Evolutionary conservation across 1,140 invertebrate species (phyloP), one percentile per base, ranked within the genome.

Genomic region (Vanessa tameamea): DNA sequence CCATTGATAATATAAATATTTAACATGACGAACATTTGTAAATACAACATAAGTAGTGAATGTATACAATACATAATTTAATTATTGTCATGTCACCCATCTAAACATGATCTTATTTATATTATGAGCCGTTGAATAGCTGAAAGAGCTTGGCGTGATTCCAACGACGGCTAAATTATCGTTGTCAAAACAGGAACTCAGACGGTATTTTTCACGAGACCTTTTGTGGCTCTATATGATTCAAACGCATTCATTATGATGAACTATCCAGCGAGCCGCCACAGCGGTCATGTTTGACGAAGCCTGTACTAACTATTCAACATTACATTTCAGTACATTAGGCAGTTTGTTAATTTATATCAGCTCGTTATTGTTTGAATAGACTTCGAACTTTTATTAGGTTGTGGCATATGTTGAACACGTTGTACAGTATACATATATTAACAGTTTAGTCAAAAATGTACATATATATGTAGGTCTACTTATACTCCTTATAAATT

Each of bases 151-250:
- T 66, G 70, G 64, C 70, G 2, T 23, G 20, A n/a, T 47, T 72
- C 70, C 70, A 72, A 51, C 15, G 61, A 47, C 48, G 64, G 37
- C 23, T 66, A 59, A 72, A 57, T 57, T 51, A 65, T 72, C 51
- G 61, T 72, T 72, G 70, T 66, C 70, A 72, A 72, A 72, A 72
- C 64, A 59, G 70, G 16, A 65, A 72, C 70, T 72, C 16, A 37
- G 69, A 23, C 64, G 43, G 47, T 57, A 53, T 53, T 48, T 48
- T 47, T 65, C 64, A 51, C 64, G 64, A 26, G 43, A 37, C 64
- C 37, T 66, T 57, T 47, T 72, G 47, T 72, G 26, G 37, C 43
- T 59, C 53, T 57, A 57, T 57, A 16, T 61, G 57, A 61, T 37
- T 61, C 26, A 61, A 61, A 12, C 20, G 57, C 31, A 61, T 61